These are phyloP conservation scores for Anthophora plumipes DNA, from an alignment of 2,888 invertebrate genomes.

Conservation along the genomic window DNA sequence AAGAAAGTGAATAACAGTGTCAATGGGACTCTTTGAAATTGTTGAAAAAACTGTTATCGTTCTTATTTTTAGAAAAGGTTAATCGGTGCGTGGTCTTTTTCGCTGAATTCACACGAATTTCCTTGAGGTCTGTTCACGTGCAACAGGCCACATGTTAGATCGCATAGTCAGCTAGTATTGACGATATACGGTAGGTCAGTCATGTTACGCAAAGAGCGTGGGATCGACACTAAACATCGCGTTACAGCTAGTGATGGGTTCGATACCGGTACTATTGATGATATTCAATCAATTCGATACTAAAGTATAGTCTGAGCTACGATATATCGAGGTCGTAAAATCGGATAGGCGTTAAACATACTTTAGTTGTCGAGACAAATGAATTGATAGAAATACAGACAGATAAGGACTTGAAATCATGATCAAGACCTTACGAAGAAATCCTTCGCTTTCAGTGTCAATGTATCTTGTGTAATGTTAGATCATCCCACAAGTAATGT, in stretches of 20 bases:
- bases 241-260: conserved; percentile 69
- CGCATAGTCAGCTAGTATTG: conserved; percentile 39
- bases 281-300: too few species aligned
- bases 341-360: too few species aligned
- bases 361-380: too few species aligned
- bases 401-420: too few species aligned
- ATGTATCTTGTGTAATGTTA: too few species aligned
- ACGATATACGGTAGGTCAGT: conserved; percentile 75
- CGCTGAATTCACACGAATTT: conserved; percentile 51
- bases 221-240: conserved; percentile 72
- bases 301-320: too few species aligned
- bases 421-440: too few species aligned
- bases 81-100: conserved; percentile 33
- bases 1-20: neutral
- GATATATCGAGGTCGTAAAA: too few species aligned
- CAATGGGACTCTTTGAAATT: conserved; percentile 27
- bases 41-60: conserved; percentile 5
- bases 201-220: conserved; percentile 79
- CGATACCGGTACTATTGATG: too few species aligned
- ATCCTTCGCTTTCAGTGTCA: too few species aligned
- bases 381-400: too few species aligned
- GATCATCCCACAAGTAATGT: too few species aligned
- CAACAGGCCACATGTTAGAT: conserved; percentile 40
- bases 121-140: conserved; percentile 37
- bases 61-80: conserved; percentile 39